Percentiles rank a stretch among this genome's conserved stretches.
phyloP scores from a whole-genome alignment of 2,113 vertebrate genomes.

The Andinoacara biseriatus region DNA sequence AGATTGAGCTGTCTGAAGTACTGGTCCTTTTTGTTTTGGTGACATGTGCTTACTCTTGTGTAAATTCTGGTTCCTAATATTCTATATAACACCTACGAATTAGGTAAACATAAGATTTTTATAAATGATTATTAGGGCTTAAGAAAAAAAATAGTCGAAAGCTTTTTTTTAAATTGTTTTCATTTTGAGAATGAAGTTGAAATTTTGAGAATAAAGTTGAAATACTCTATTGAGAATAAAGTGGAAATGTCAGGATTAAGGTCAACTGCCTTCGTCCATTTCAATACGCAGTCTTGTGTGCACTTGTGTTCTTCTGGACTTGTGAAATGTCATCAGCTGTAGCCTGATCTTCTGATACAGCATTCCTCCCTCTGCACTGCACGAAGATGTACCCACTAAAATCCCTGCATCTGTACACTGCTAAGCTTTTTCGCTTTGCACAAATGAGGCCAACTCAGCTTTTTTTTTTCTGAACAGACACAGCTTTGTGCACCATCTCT shows the following conservation, averaged over 20 bases:
- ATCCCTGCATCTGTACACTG: background rate
- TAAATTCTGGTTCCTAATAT: background rate
- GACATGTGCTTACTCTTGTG: background rate
- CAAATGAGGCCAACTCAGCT: background rate
- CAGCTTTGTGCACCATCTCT: no score
- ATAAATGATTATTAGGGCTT: background rate
- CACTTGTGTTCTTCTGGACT: background rate
- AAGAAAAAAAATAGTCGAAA: background rate
- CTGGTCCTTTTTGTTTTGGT: background rate
- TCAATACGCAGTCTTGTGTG: slow-evolving; percentile 5
- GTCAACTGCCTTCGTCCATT: background rate
- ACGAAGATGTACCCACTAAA: background rate
- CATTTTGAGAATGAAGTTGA: background rate
- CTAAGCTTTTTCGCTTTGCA: background rate
- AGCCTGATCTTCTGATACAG: background rate
- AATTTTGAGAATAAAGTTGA: background rate
- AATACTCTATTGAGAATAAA: background rate
- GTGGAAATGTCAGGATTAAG: background rate
- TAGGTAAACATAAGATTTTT: background rate
- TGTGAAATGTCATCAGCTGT: slow-evolving; percentile 1
- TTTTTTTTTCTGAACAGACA: background rate
- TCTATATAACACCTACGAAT: background rate
- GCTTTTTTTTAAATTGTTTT: background rate
- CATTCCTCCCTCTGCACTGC: background rate
- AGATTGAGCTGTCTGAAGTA: background rate